Conservation (phyloP, 2,888 invertebrate genomes). For the Ctena decussata region DNA sequence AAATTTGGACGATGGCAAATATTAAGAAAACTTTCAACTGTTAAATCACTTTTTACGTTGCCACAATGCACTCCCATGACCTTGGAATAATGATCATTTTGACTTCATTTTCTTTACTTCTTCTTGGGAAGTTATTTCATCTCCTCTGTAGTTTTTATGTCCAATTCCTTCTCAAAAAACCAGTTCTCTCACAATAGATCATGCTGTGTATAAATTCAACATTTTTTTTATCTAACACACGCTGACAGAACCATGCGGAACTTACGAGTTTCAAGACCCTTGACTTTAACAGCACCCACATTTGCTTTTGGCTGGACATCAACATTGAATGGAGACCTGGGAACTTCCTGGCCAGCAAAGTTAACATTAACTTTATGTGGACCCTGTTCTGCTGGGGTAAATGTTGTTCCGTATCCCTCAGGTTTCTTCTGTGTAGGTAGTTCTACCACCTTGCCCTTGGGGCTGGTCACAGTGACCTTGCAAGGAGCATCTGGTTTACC, state of each 20-base stretch:
- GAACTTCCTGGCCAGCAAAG: conserved; percentile 85
- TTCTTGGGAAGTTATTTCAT: no score
- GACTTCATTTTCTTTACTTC: no score
- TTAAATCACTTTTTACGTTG: no score
- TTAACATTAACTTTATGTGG: conserved; percentile 85
- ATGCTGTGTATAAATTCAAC: no score
- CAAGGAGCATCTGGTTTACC: conserved; percentile 70
- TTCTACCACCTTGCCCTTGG: conserved; percentile 89
- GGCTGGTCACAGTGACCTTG: conserved; percentile 78
- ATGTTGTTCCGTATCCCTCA: conserved; percentile 89
- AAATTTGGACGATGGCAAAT: no score
- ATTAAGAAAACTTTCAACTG: no score
- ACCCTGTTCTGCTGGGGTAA: conserved; percentile 85
- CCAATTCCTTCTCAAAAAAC: no score
- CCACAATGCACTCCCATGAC: no score
- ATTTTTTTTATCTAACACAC: no score
- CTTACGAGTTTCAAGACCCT: conserved; percentile 94
- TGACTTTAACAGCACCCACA: conserved; percentile 89
- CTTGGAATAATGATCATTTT: no score
- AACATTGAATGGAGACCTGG: conserved; percentile 84
- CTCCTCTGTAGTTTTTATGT: no score
- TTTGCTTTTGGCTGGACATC: conserved; percentile 85
- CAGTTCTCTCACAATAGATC: no score
- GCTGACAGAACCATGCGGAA: conserved; percentile 80
- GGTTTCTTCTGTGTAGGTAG: conserved; percentile 93